Evolutionary conservation across 2,888 invertebrate genomes (phyloP).

Genomic region (Hylaea fasciaria): DNA sequence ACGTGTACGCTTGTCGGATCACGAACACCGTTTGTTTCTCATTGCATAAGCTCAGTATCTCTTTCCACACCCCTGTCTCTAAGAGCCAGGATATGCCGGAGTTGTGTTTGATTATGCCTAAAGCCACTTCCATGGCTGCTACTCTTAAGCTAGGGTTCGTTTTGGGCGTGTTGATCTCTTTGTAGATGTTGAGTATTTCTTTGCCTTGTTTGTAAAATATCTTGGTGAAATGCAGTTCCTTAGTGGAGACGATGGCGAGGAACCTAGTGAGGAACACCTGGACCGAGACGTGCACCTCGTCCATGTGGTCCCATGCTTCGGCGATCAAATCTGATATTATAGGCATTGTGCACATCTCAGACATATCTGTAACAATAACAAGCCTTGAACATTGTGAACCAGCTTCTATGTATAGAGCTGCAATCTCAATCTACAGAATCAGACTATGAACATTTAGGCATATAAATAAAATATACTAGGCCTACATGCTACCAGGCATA

Average conservation of each 20-base stretch:
- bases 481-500: no score
- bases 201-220: conserved; percentile 73
- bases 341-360: conserved; percentile 55
- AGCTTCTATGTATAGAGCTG: no score
- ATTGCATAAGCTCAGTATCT: conserved; percentile 86
- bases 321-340: conserved; percentile 62
- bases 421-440: no score
- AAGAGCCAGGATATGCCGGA: conserved; percentile 88
- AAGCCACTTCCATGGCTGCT: conserved; percentile 87
- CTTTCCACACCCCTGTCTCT: conserved; percentile 86
- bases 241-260: conserved; percentile 83
- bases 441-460: no score
- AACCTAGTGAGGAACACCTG: conserved; percentile 87
- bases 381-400: neutral
- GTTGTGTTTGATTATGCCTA: conserved; percentile 85
- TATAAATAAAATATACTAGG: no score
- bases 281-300: conserved; percentile 65
- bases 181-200: conserved; percentile 56
- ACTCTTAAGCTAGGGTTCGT: conserved; percentile 87
- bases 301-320: conserved; percentile 55
- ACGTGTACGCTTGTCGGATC: conserved; percentile 87
- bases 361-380: conserved; percentile 65
- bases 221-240: conserved; percentile 86
- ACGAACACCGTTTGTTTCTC: conserved; percentile 89
- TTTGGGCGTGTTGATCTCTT: conserved; percentile 58